These are phyloP conservation scores for Dendrolimus pini DNA, from an alignment of 2,888 invertebrate species.

Conservation along the genomic window DNA sequence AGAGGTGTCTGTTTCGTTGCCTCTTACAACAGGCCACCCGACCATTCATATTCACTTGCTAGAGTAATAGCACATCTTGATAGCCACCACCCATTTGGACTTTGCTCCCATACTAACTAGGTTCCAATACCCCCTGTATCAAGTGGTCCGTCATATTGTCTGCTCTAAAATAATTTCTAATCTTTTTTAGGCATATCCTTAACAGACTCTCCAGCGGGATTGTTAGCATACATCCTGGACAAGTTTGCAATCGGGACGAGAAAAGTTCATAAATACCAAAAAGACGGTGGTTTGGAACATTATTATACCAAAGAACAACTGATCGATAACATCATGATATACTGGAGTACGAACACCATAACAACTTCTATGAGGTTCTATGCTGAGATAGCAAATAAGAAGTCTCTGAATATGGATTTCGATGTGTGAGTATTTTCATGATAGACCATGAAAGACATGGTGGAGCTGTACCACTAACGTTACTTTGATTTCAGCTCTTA, in stretches of 20 bases:
- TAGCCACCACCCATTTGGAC: too few species aligned
- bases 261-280: constrained; percentile 41
- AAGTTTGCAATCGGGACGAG: constrained; percentile 90
- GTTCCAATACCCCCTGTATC: too few species aligned
- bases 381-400: constrained; percentile 74
- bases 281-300: constrained; percentile 81
- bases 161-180: too few species aligned
- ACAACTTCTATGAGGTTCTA: constrained; percentile 86
- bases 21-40: too few species aligned
- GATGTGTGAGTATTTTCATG: constrained; percentile 47
- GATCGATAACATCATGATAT: constrained; percentile 89
- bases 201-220: constrained; percentile 85
- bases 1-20: too few species aligned
- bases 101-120: too few species aligned
- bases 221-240: constrained; percentile 90
- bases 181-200: constrained; percentile 51
- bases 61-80: too few species aligned
- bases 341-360: constrained; percentile 86
- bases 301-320: constrained; percentile 82
- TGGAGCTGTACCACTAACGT: constrained; percentile 78
- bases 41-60: too few species aligned
- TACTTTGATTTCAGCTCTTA: too few species aligned
- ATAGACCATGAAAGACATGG: constrained; percentile 78
- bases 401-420: constrained; percentile 26
- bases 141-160: too few species aligned